phyloP scores from a whole-genome alignment of 2,797 vertebrate genomes.

The Schizothorax lantsangensis region DNA sequence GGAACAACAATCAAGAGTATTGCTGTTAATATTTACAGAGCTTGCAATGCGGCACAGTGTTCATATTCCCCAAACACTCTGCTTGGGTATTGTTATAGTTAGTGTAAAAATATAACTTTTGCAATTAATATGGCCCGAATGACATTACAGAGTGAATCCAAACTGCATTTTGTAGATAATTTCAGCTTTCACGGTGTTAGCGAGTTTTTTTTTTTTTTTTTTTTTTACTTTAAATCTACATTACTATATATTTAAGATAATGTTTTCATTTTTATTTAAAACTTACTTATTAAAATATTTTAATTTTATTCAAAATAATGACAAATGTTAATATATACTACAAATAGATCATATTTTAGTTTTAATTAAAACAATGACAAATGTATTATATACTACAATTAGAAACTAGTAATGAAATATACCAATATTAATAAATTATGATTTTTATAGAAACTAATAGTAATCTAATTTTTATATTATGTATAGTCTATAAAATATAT shows the following conservation, averaged over 20 bases:
- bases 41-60: neutral
- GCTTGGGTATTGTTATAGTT: neutral
- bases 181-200: neutral
- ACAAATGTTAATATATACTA: no score
- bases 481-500: no score
- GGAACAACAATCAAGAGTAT: slow-evolving; percentile 4
- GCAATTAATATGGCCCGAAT: neutral
- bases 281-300: neutral
- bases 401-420: neutral
- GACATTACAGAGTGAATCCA: neutral
- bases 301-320: neutral
- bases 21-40: slow-evolving; percentile 38
- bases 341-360: neutral
- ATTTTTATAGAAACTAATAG: neutral
- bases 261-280: neutral
- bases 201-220: rapidly evolving
- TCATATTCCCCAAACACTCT: slow-evolving; percentile 11
- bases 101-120: neutral
- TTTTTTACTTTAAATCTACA: no score
- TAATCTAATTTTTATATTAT: neutral
- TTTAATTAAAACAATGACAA: neutral
- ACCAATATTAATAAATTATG: neutral
- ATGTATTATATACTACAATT: neutral
- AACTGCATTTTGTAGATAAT: neutral
- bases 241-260: neutral